Evolutionary conservation across 2,113 vertebrate genomes (phyloP), one percentile per base, ranked within the genome.

Genomic region (Heteronetta atricapilla): DNA sequence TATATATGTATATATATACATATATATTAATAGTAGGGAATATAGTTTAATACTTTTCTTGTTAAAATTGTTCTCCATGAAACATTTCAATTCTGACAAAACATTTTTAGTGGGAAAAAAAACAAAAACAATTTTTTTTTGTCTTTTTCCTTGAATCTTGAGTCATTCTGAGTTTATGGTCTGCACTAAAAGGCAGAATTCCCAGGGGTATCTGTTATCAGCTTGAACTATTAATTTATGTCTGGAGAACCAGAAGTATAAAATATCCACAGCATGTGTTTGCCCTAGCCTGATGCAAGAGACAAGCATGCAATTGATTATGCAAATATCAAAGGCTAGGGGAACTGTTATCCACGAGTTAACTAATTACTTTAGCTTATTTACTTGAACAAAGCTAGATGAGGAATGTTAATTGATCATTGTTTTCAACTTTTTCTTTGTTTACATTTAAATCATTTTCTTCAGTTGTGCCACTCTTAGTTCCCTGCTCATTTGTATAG

Each of bases 261-360:
- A 84, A 70, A 63, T 63, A 34, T 11, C 46, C 33, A 10, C 44
- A 56, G 52, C 3, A 3, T 80, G 20, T 66, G 42, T 67, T 91
- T 90, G 62, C 58, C 52, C 91, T 93, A 60, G n/a, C 11, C 73
- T 91, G 58, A 69, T 92, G 36, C 77, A 64, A 73, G 84, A 75
- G 56, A 72, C 40, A 93, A 95, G 84, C 22, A 34, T 52, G 17
- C 78, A 92, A 82, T 93, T 88, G 94, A 31, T 33, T 81, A 40
- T 94, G 78, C 88, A 96, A 88, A 96, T 92, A 78, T 36, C 44
- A 86, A 89, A 89, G 67, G 46, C 38, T 59, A 53, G 23, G 40
- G 62, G 25, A 95, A 46, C 46, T 55, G 9, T 88, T 91, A 78
- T 64, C 64, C 60, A 42, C 23, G 83, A 63, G 18, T 40, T 50